phyloP scores from a whole-genome alignment of 2,113 vertebrate species.

The Acinonyx jubatus region DNA sequence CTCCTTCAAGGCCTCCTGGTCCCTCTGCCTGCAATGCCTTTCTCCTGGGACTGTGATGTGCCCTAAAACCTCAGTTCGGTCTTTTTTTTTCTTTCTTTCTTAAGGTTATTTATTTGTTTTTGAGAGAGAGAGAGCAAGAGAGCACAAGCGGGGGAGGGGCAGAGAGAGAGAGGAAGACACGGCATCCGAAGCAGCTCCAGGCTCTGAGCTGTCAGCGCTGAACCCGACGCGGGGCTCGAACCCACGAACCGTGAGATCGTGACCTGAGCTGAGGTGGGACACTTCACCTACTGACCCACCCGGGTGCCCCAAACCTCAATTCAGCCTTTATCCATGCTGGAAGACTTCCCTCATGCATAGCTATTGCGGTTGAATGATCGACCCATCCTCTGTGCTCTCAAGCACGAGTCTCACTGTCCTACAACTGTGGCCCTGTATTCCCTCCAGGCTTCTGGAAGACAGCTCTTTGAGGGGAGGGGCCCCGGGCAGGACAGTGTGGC shows the following conservation, averaged over 20 bases:
- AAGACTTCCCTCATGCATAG: neutral
- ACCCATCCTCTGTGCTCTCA: neutral
- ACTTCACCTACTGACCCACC: too few relatives aligned
- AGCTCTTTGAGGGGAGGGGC: neutral
- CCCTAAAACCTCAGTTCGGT: neutral
- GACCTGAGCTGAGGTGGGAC: too few relatives aligned
- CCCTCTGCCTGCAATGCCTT: neutral
- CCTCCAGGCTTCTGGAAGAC: neutral
- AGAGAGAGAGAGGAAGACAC: too few relatives aligned
- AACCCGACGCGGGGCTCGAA: too few relatives aligned
- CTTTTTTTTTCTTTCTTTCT: neutral
- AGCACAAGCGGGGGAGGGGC: too few relatives aligned
- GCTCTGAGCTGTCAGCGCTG: too few relatives aligned
- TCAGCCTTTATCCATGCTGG: neutral
- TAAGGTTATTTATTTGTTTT: too few relatives aligned
- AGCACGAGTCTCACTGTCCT: neutral
- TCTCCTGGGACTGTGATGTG: too few relatives aligned
- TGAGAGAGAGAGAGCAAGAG: too few relatives aligned
- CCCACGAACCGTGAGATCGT: too few relatives aligned
- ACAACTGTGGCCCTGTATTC: rapidly evolving
- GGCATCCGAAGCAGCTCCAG: too few relatives aligned
- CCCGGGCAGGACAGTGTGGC: rapidly evolving
- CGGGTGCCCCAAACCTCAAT: neutral
- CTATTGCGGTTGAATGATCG: neutral
- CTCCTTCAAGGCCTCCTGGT: neutral